Evolutionary conservation across 2,888 invertebrate genomes (phyloP), one percentile per base, ranked within the genome.

Genomic region (Plusia festucae): DNA sequence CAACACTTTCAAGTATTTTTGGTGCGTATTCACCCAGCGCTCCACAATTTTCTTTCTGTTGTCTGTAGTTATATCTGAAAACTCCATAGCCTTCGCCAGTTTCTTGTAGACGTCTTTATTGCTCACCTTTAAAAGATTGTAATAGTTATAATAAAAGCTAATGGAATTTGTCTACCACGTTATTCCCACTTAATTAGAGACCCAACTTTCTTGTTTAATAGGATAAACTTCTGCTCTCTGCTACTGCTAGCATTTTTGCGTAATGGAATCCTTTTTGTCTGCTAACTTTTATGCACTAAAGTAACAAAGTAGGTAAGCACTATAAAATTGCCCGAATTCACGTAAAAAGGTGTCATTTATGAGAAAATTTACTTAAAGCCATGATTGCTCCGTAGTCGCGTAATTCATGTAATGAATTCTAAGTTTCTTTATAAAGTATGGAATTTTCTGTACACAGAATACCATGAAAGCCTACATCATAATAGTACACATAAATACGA

Each of bases 81-180:
- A 88, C 51, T 91, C 89, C 91, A 92, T 90, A 1, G 91, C 86
- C 24, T 78, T 85, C 1, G 90, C 87, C 16, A 93, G 70, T 24
- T 78, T 82, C 68, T 85, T 88, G 70, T 89, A 94, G n/a, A 88
- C 66, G 3, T 79, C 75, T 73, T 81, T 86, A 65, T 93, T 82
- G 22, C 79, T 73, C 15, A 85, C 62, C 92, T 92, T 3, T n/a
- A 40, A 30, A 40, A 40, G 2, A 40, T 40, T n/a, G 5, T n/a
- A 1, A 40, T 40, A n/a, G 5, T 40, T n/a, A n/a, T 40, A 40
- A n/a, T n/a, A n/a, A 15, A n/a, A 40, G 40, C 30, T 9, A 30
- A 30, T 30, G 30, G 9, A 30, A 30, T 27, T 27, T 27, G 30
- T 9, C 30, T 30, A 9, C 40, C n/a, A 40, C n/a, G 5, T 40